A percentile compares a stretch with the other conserved stretches of the same genome.
These are phyloP conservation scores for Nanorana parkeri DNA, from an alignment of 2,113 vertebrate species.

Conservation along the genomic window DNA sequence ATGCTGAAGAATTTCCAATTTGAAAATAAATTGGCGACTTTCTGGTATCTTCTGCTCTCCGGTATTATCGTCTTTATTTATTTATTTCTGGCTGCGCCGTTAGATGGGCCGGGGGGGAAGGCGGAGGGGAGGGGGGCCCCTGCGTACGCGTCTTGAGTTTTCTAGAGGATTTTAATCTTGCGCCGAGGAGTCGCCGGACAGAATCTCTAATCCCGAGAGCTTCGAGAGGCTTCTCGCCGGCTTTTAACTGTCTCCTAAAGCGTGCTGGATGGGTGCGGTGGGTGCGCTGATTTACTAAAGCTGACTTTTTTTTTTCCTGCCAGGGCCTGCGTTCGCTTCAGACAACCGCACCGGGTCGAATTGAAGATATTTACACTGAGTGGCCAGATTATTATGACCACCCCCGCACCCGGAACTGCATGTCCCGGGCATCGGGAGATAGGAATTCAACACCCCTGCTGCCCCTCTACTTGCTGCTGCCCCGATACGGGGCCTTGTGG, in stretches of 20 bases:
- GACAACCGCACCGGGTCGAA: no score
- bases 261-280: no score
- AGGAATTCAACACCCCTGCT: no score
- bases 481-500: no score
- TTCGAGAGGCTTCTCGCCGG: slow-evolving; percentile 16
- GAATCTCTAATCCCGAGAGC: slow-evolving; percentile 30
- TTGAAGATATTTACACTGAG: no score
- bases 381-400: no score
- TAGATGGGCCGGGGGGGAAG: background rate
- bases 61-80: background rate
- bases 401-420: no score
- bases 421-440: no score
- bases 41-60: background rate
- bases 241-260: background rate
- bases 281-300: no score
- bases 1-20: slow-evolving; percentile 68
- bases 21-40: slow-evolving; percentile 70
- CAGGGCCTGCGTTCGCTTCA: no score
- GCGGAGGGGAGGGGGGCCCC: background rate
- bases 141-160: background rate
- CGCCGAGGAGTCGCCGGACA: slow-evolving; percentile 20
- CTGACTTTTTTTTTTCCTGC: no score
- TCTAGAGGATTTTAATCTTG: slow-evolving; percentile 32
- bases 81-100: background rate
- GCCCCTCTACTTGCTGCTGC: no score